Conservation (phyloP, 2,888 invertebrate genomes). For the Biston betularia region DNA sequence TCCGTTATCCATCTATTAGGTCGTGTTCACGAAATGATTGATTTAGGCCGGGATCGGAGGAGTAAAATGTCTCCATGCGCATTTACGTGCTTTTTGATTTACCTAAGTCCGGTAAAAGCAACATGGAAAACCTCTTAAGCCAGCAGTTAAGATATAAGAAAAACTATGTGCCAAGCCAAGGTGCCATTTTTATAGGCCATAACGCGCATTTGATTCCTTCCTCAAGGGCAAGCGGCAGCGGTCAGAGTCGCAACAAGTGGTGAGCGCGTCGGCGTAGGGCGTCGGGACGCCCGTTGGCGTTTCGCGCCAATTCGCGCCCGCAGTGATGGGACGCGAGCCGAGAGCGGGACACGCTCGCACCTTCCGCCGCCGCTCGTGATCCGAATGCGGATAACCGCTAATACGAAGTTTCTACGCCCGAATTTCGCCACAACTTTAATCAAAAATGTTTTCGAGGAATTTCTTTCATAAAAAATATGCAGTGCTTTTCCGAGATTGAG, state of each 20-base stretch:
- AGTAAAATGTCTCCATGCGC: background rate
- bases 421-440: conserved; percentile 24
- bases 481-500: conserved; percentile 9
- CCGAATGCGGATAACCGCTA: conserved; percentile 50
- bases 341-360: conserved; percentile 68
- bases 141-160: conserved; percentile 33
- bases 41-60: conserved; percentile 1
- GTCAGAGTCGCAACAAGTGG: conserved; percentile 72
- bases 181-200: conserved; percentile 32
- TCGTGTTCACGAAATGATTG: conserved; percentile 23
- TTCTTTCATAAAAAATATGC: conserved; percentile 3
- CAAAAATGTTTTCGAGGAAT: conserved; percentile 14
- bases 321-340: conserved; percentile 77
- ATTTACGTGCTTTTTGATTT: conserved; percentile 3
- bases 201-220: conserved; percentile 54
- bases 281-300: conserved; percentile 62
- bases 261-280: conserved; percentile 66
- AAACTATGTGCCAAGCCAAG: conserved; percentile 2
- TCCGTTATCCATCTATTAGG: conserved; percentile 8
- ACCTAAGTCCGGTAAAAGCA: conserved; percentile 15
- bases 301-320: conserved; percentile 76
- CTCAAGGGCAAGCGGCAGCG: conserved; percentile 65
- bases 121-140: conserved; percentile 44
- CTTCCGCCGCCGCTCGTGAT: conserved; percentile 52
- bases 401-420: conserved; percentile 37